Conservation (phyloP, 2,113 vertebrate species). For the Cygnus atratus region DNA sequence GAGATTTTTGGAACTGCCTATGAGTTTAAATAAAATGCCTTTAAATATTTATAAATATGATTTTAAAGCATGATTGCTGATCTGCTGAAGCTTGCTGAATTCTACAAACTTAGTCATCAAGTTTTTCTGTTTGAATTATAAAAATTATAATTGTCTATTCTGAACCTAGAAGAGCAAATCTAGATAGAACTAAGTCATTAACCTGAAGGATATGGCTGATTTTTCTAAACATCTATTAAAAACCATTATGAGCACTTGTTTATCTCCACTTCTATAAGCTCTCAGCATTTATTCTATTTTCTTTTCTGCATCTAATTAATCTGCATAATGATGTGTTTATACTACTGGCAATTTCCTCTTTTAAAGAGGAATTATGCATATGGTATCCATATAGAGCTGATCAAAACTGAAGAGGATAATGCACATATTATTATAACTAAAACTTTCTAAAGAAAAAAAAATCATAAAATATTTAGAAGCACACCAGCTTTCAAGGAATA, state of each 20-base stretch:
- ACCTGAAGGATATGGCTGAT: conserved; percentile 59
- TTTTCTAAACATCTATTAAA: conserved; percentile 53
- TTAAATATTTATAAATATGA: neutral
- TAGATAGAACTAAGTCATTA: conserved; percentile 51
- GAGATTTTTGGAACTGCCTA: neutral
- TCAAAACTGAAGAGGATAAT: conserved; percentile 5
- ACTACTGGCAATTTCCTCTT: conserved; percentile 40
- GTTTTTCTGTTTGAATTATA: conserved; percentile 13
- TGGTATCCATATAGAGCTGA: neutral
- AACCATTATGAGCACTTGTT: conserved; percentile 49
- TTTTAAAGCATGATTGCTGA: neutral
- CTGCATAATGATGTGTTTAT: conserved; percentile 66
- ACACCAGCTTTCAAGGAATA: neutral
- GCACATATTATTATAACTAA: neutral
- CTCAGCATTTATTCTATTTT: conserved; percentile 45
- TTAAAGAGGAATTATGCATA: conserved; percentile 26
- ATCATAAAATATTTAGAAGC: neutral
- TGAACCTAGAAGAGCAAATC: conserved; percentile 8
- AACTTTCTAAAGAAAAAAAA: neutral
- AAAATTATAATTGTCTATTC: conserved; percentile 31
- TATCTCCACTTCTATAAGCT: conserved; percentile 36
- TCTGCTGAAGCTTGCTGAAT: neutral
- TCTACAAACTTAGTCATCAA: neutral
- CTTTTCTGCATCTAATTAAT: conserved; percentile 65
- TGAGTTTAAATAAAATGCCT: neutral